A percentile compares a stretch with the other conserved stretches of the same genome.
Evolutionary conservation across 2,888 invertebrate species (phyloP).

Genomic region (Drosophila stalkeri): DNA sequence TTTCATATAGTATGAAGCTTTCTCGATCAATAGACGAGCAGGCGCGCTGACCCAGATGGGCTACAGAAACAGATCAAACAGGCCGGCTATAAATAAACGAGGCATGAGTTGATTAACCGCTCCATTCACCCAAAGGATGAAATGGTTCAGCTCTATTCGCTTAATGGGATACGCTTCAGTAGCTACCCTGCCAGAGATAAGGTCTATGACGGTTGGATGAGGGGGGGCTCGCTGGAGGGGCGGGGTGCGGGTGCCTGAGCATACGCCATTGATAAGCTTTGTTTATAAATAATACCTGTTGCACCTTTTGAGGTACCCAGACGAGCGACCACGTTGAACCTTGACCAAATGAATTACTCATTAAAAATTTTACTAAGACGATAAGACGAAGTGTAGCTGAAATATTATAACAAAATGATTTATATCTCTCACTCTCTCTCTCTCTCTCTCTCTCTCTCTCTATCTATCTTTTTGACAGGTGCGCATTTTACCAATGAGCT

Average conservation of each 20-base stretch:
- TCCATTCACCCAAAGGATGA: constrained; percentile 55
- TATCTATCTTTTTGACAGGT: constrained; percentile 84
- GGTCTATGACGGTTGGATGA: neutral
- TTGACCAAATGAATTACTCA: constrained; percentile 81
- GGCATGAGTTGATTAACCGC: constrained; percentile 71
- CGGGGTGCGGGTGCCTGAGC: constrained; percentile 2
- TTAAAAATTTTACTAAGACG: constrained; percentile 51
- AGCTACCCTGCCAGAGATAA: constrained; percentile 10
- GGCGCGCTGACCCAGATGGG: constrained; percentile 29
- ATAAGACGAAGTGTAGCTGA: constrained; percentile 51
- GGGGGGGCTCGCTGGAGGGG: neutral
- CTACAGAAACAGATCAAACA: constrained; percentile 51
- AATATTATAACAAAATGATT: constrained; percentile 21
- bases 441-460: constrained; percentile 1
- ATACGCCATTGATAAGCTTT: constrained; percentile 51
- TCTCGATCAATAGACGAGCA: constrained; percentile 15
- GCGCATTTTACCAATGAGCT: constrained; percentile 87
- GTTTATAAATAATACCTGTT: constrained; percentile 64
- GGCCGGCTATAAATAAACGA: constrained; percentile 67
- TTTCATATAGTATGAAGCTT: neutral
- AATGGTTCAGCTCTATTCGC: constrained; percentile 5
- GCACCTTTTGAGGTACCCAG: constrained; percentile 63
- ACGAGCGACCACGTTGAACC: constrained; percentile 68
- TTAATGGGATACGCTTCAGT: constrained; percentile 34
- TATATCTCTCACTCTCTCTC: neutral